Conservation (phyloP, 2,113 vertebrate genomes). For the Perca schrenkii region DNA sequence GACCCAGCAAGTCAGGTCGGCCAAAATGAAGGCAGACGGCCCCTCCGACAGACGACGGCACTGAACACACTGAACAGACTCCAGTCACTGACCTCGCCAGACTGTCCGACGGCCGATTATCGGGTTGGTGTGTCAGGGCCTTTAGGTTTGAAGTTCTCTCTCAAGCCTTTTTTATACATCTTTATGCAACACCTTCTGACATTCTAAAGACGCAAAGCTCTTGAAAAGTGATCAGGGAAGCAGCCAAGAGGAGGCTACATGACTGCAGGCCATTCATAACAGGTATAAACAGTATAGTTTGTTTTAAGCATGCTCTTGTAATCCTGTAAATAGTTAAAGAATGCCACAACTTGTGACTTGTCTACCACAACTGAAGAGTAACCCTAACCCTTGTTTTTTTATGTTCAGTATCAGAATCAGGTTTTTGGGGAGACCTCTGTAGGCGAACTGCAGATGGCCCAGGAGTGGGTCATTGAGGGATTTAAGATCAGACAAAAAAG, state of each 20-base stretch:
- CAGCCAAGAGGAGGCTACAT: not conserved
- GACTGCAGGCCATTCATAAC: not conserved
- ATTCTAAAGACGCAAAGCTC: not conserved
- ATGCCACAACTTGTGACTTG: not conserved
- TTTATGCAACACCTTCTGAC: not conserved
- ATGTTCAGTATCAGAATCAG: no score
- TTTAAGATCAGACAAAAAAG: no score
- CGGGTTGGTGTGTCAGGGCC: no score
- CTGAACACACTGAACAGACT: no score
- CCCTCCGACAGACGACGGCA: no score
- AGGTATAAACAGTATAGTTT: not conserved
- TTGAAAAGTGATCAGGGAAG: conserved; percentile 3
- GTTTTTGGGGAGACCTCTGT: no score
- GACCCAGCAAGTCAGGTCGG: no score
- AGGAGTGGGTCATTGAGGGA: no score
- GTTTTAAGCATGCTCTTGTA: conserved; percentile 5
- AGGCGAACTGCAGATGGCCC: no score
- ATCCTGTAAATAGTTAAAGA: not conserved
- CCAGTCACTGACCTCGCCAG: no score
- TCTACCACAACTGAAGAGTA: not conserved
- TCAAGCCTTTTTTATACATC: not conserved
- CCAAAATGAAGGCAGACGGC: no score
- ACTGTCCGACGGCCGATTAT: no score
- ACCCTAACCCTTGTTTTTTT: not conserved
- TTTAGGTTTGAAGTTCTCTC: not conserved